Evolutionary conservation across 2,888 invertebrate species (phyloP).

Genomic region (Polydrusus pterygomalis): DNA sequence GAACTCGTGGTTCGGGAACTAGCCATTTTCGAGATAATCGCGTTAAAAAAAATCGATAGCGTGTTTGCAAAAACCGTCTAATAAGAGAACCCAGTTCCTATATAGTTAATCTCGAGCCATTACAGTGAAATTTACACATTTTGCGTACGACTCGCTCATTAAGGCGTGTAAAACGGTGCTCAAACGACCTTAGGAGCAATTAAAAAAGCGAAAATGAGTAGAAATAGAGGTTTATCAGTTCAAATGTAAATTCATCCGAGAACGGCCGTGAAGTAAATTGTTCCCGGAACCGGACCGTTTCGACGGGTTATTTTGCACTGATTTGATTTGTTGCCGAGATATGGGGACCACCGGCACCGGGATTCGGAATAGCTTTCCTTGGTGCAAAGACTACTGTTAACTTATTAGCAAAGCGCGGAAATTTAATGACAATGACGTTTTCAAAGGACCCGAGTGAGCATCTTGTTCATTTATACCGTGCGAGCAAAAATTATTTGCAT

Average conservation of each 20-base stretch:
- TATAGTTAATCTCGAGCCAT: conserved; percentile 40
- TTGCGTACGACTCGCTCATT: conserved; percentile 56
- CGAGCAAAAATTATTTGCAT: too few relatives aligned
- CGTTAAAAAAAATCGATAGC: too few relatives aligned
- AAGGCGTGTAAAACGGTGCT: conserved; percentile 59
- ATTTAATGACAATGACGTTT: too few relatives aligned
- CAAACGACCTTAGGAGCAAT: conserved; percentile 57
- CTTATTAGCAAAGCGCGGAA: too few relatives aligned
- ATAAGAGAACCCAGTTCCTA: conserved; percentile 28
- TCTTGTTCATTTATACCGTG: too few relatives aligned
- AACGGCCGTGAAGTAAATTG: conserved; percentile 49
- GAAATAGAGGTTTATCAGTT: conserved; percentile 58
- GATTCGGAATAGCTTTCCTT: not conserved
- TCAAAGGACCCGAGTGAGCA: too few relatives aligned
- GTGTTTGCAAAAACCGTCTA: too few relatives aligned
- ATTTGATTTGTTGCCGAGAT: conserved; percentile 48
- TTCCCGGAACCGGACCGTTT: conserved; percentile 53
- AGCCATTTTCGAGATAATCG: too few relatives aligned
- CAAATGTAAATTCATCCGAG: conserved; percentile 54
- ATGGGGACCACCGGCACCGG: conserved; percentile 51
- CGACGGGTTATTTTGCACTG: conserved; percentile 44
- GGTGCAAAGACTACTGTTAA: not conserved
- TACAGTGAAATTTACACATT: conserved; percentile 52
- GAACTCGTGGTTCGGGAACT: too few relatives aligned
- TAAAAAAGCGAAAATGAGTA: conserved; percentile 60